These are phyloP conservation scores for Drosophila formosana DNA, from an alignment of 2,888 invertebrate species.

Conservation along the genomic window DNA sequence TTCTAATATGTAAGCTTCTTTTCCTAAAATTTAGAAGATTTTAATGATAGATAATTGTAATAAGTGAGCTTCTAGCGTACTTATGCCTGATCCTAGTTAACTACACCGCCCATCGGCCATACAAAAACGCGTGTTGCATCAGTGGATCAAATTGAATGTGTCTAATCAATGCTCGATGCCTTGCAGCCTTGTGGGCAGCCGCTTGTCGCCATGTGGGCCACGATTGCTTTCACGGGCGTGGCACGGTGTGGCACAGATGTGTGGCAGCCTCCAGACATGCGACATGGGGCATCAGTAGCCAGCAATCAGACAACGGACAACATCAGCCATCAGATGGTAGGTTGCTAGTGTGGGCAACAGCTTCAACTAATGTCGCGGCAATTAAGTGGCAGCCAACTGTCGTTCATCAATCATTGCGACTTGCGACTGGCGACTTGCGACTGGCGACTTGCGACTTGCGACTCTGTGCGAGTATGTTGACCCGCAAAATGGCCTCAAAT, in stretches of 20 bases:
- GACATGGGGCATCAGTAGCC: background rate
- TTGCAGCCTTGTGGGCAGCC: constrained; percentile 7
- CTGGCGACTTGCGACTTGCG: constrained; percentile 1
- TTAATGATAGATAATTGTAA: no score
- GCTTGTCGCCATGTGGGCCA: constrained; percentile 23
- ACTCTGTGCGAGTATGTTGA: constrained; percentile 48
- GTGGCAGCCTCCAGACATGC: background rate
- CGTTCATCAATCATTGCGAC: constrained; percentile 51
- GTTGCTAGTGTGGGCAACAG: constrained; percentile 27
- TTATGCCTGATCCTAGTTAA: no score
- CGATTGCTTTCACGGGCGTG: constrained; percentile 34
- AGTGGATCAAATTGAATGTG: background rate
- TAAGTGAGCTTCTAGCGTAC: no score
- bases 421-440: constrained; percentile 6
- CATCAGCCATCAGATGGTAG: background rate
- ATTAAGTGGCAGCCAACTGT: constrained; percentile 51
- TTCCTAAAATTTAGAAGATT: no score
- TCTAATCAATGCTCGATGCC: constrained; percentile 40
- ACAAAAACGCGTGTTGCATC: background rate
- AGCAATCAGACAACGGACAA: background rate
- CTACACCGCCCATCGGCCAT: no score
- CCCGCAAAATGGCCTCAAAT: constrained; percentile 63
- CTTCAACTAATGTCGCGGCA: constrained; percentile 51
- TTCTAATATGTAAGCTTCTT: no score
- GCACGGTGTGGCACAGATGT: constrained; percentile 12